Conservation (phyloP, 2,113 vertebrate species). For the Ciconia boyciana region DNA sequence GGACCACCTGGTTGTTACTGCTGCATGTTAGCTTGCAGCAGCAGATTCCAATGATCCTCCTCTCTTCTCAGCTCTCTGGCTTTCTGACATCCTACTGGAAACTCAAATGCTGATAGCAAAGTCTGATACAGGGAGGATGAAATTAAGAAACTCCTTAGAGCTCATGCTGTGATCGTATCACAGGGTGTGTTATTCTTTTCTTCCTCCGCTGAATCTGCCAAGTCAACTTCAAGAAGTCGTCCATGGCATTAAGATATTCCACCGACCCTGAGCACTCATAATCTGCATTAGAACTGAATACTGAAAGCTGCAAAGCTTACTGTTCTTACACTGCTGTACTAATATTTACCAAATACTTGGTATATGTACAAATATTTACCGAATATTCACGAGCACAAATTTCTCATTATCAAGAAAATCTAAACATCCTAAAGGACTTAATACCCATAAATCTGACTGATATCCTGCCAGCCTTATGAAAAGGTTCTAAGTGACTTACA, state of each 20-base stretch:
- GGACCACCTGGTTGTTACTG: background rate
- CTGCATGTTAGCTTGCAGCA: background rate
- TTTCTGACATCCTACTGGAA: background rate
- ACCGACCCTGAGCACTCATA: background rate
- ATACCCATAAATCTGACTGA: background rate
- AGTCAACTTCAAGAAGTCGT: background rate
- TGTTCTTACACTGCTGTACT: background rate
- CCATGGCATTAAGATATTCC: background rate
- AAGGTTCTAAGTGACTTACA: background rate
- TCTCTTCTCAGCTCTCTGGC: background rate
- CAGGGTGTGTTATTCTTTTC: background rate
- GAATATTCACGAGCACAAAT: background rate
- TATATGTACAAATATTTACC: background rate
- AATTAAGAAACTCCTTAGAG: background rate
- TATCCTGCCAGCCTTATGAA: background rate
- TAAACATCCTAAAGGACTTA: background rate
- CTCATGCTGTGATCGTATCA: rapidly evolving
- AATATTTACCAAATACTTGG: background rate
- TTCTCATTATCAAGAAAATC: background rate
- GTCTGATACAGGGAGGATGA: background rate
- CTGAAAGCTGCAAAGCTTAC: background rate
- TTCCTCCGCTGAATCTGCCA: background rate
- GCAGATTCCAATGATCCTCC: background rate
- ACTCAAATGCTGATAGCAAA: background rate
- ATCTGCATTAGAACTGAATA: background rate